Base-by-base conservation (phyloP, 2,113 vertebrate genomes). In the Myotis brandtii region DNA sequence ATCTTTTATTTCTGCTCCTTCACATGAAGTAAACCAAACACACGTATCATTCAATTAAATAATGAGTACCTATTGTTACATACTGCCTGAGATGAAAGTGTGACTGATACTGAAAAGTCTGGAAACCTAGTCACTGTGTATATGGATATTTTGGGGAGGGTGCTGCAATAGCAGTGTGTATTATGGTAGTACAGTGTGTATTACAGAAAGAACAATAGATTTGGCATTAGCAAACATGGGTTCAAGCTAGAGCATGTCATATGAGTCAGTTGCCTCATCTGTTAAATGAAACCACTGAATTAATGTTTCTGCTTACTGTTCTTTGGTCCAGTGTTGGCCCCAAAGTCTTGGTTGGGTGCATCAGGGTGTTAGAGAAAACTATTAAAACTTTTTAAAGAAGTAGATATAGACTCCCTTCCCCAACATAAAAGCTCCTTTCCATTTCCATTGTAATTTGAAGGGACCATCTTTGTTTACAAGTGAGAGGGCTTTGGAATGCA, bases 21-120 rank as follows among this genome's bases (percentile, higher is more conserved):
- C 27, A 56, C 73, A 46, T 85, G 46, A 27, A 94, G 50, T 75
- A 89, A 85, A 69, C 23, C 32, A 54, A 82, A 66, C 23, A 83
- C 43, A 18, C 11, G 73, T 30, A 85, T 72, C 37, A 80, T 89
- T 92, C 79, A 79, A 46, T 23, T 30, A 85, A 80, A 81, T 89
- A 73, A 80, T 89, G 27, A 77, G 21, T 94, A 70, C 52, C 46
- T 77, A 73, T 25, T 32, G 40, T 59, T 91, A 91, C 90, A 80
- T 16, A 86, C 59, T 73, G 77, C 80, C 86, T 14, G 91, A 75
- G 20, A 86, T 72, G 12, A 23, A 95, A 76, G 32, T 90, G 18
- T 52, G 37, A 79, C 23, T 87, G 27, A 82, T 62, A 73, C 7
- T 40, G 20, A 40, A 59, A 66, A 69, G 30, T 79, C 25, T 75